These are phyloP conservation scores for Ptyas mucosa DNA, from an alignment of 2,113 vertebrate genomes.

Conservation along the genomic window DNA sequence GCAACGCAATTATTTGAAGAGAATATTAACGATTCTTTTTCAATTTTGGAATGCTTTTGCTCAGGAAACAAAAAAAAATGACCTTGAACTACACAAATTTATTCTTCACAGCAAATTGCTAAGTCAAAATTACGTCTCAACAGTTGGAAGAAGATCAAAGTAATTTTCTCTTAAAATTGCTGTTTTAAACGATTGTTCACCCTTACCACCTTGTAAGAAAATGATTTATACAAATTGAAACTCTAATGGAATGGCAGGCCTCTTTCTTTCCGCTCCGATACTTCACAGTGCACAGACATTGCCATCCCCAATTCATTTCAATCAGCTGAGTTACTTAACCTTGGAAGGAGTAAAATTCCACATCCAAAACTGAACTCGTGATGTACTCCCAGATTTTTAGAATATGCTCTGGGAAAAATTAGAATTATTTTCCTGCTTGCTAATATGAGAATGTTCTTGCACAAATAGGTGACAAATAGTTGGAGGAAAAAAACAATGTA, in stretches of 20 bases:
- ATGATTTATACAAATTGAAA: slow-evolving; percentile 28
- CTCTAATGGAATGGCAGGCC: neutral
- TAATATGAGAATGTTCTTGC: neutral
- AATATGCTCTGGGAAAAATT: neutral
- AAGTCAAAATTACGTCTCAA: slow-evolving; percentile 32
- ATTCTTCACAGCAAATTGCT: slow-evolving; percentile 17
- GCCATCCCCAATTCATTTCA: slow-evolving; percentile 38
- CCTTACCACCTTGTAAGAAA: slow-evolving; percentile 19
- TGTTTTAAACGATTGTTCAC: slow-evolving; percentile 25
- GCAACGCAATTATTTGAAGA: neutral
- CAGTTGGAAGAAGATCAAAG: slow-evolving; percentile 40
- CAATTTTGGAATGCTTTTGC: slow-evolving; percentile 26
- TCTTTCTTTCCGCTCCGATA: slow-evolving; percentile 36
- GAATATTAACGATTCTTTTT: slow-evolving; percentile 1
- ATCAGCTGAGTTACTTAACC: slow-evolving; percentile 36
- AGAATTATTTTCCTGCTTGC: neutral
- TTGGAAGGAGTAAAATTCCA: slow-evolving; percentile 31
- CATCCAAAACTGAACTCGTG: neutral
- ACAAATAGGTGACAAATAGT: neutral
- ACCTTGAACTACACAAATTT: slow-evolving; percentile 29
- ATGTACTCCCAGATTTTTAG: neutral
- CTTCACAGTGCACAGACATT: slow-evolving; percentile 34
- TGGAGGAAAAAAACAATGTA: neutral
- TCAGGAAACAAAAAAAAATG: slow-evolving; percentile 6
- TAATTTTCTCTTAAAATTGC: slow-evolving; percentile 40